Evolutionary conservation across 2,113 vertebrate genomes (phyloP).

Genomic region (Todiramphus saurophagus): DNA sequence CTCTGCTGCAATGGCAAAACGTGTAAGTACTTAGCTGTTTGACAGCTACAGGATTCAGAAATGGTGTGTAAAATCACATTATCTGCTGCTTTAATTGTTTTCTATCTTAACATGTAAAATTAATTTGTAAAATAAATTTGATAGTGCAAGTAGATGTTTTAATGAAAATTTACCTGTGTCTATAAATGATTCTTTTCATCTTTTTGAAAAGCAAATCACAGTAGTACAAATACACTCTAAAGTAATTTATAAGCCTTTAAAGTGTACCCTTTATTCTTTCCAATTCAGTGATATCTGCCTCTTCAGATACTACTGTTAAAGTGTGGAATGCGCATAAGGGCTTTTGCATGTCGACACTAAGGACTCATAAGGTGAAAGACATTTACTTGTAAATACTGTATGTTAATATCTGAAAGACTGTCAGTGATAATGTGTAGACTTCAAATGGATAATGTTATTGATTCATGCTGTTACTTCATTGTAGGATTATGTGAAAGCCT

Average conservation of each 20-base stretch:
- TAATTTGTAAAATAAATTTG: background rate
- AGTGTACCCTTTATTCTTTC: slow-evolving; percentile 51
- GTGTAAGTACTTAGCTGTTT: slow-evolving; percentile 80
- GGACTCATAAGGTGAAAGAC: slow-evolving; percentile 90
- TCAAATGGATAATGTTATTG: background rate
- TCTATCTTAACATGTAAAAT: background rate
- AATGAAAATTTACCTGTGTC: background rate
- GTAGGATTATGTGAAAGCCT: slow-evolving; percentile 96
- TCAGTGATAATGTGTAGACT: background rate
- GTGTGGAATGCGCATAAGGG: slow-evolving; percentile 99
- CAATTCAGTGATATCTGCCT: slow-evolving; percentile 93
- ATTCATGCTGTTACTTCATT: slow-evolving; percentile 27
- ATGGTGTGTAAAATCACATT: background rate
- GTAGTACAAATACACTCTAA: background rate
- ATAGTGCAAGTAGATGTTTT: background rate
- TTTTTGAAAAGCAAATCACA: background rate
- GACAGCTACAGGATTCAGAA: background rate
- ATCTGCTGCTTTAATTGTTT: background rate
- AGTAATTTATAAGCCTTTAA: background rate
- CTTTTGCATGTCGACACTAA: slow-evolving; percentile 98
- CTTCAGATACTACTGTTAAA: slow-evolving; percentile 98
- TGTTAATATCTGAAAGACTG: no score
- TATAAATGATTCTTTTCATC: background rate
- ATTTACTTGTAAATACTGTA: background rate
- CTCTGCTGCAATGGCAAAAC: slow-evolving; percentile 99